Base-by-base conservation (phyloP, 2,797 vertebrate genomes). In the Peromyscus attwateri region DNA sequence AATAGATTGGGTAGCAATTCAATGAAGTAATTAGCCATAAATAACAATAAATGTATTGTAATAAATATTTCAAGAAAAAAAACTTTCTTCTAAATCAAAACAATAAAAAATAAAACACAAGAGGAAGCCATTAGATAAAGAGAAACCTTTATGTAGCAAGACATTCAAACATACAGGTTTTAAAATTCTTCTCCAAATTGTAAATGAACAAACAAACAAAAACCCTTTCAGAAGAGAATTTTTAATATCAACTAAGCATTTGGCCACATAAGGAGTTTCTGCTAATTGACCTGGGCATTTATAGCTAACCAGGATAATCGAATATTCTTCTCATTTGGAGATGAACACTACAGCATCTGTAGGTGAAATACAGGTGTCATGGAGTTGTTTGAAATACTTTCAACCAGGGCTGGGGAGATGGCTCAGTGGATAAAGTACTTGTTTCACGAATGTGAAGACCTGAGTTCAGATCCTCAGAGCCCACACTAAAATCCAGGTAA, bases 181-280 rank as follows among this genome's bases (percentile, higher is more conserved):
- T 76, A 46, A 3, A 6, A 81, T 85, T 46, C 2, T 66, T 23
- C 77, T 91, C 55, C 80, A 34, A 92, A 81, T 11, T 31, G 17
- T 77, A 79, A 52, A 71, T 71, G n/a, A 71, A 49, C 76, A 77
- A 23, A 37, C n/a, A 73, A 80, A 66, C 60, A 25, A 64, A 27
- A 83, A 31, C 34, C 46, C 17, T 82, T 95, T 27, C 27, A 64
- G 34, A 55, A 2, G 17, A 91, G 31, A 77, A 52, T 34, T 64
- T 89, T 89, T n/a, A 81, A 49, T 81, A 27, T 71, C 25, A 52
- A 89, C 83, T 87, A 93, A 27, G 49, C 37, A 55, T 83, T 49
- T n/a, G 81, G 17, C 43, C 62, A 34, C 25, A 11, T 25, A 64
- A 82, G 4, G 11, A 1, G 10, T 87, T 92, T 88, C 40, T 90